Evolutionary conservation across 2,113 vertebrate genomes (phyloP).

Genomic region (Calidris pugnax): DNA sequence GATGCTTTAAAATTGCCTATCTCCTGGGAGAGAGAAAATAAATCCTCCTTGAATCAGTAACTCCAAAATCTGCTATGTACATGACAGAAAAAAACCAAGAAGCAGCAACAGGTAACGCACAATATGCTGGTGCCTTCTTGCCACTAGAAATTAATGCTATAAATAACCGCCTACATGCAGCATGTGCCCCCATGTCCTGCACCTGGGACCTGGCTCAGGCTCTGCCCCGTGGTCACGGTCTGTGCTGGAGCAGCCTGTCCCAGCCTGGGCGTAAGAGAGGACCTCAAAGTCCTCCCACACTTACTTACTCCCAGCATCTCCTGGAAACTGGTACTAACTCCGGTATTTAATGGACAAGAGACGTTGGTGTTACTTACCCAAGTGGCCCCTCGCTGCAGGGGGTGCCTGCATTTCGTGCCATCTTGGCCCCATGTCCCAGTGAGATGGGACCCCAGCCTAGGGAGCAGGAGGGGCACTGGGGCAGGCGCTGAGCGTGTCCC

Average conservation of each 20-base stretch:
- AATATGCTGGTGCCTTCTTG: not conserved
- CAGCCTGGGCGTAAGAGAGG: not conserved
- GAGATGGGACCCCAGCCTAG: not conserved
- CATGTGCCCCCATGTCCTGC: not conserved
- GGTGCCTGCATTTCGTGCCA: not conserved
- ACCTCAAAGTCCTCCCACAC: too few relatives aligned
- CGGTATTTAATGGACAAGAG: accelerated
- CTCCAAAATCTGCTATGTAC: not conserved
- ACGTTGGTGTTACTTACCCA: not conserved
- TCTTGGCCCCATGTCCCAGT: not conserved
- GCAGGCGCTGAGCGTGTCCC: not conserved
- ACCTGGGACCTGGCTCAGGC: accelerated
- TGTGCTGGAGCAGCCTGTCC: not conserved
- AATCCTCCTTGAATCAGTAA: not conserved
- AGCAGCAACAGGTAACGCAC: not conserved
- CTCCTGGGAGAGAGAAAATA: slow-evolving; percentile 15
- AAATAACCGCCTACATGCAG: not conserved
- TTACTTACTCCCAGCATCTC: not conserved
- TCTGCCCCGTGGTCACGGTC: accelerated
- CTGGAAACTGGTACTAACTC: not conserved
- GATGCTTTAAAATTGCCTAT: not conserved
- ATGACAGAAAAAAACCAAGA: not conserved
- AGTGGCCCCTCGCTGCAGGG: accelerated
- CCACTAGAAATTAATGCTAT: not conserved
- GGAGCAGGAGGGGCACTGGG: not conserved